Percentiles rank a stretch among this genome's conserved stretches.
phyloP scores from a whole-genome alignment of 37 sponge, comb jelly and placozoan species.

The Spongia lamella region DNA sequence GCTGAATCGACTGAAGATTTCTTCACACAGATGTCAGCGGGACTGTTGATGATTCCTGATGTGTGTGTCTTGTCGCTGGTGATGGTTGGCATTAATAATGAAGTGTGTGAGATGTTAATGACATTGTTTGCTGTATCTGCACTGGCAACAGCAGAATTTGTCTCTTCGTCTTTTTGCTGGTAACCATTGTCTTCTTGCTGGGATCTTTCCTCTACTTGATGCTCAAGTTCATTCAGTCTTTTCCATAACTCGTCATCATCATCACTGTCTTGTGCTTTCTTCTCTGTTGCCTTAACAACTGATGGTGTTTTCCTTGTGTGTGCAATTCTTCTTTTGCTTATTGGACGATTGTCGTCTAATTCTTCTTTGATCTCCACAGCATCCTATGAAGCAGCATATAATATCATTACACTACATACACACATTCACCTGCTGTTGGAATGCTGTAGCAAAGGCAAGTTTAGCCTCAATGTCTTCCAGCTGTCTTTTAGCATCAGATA shows the following conservation, averaged over 20 bases:
- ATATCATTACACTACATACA: not conserved
- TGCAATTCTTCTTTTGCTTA: slow-evolving; percentile 5
- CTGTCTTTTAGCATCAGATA: slow-evolving; percentile 38
- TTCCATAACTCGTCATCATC: slow-evolving; percentile 17
- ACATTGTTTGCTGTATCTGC: no score
- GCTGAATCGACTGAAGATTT: slow-evolving; percentile 5
- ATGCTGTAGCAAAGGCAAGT: slow-evolving; percentile 9
- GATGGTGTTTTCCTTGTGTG: slow-evolving; percentile 1
- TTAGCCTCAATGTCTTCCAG: slow-evolving; percentile 47
- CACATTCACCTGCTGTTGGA: not conserved
- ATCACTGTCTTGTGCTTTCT: not conserved
- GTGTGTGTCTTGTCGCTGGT: no score
- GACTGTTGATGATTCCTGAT: not conserved
- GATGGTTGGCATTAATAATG: no score
- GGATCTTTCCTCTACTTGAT: slow-evolving; percentile 33
- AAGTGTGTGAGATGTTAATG: no score
- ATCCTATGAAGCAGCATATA: slow-evolving; percentile 18
- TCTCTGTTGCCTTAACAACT: not conserved
- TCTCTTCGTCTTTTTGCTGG: not conserved
- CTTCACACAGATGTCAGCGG: slow-evolving; percentile 12
- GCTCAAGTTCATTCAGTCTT: slow-evolving; percentile 50
- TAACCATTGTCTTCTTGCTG: not conserved
- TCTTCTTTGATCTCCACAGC: slow-evolving; percentile 73
- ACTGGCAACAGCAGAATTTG: not conserved
- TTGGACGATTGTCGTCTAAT: slow-evolving; percentile 7